Conservation (phyloP, 2,888 invertebrate species). For the Himalopsyche japonica region DNA sequence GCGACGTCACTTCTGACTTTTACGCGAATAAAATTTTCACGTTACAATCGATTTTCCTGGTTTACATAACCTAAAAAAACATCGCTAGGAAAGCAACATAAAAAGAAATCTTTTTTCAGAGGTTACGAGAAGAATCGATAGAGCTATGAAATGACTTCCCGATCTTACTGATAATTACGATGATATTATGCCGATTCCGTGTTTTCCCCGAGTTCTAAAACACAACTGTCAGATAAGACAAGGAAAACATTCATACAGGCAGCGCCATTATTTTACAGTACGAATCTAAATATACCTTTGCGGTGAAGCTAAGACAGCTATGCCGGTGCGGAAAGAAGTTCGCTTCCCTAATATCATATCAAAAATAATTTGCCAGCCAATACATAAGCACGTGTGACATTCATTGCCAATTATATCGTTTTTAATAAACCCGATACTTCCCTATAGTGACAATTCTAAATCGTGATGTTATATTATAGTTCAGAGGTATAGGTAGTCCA, state of each 20-base stretch:
- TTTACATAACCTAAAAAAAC: conserved; percentile 18
- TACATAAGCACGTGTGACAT: not conserved
- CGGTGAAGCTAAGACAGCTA: not conserved
- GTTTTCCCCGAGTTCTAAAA: not conserved
- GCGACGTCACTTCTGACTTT: not conserved
- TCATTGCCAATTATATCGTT: not conserved
- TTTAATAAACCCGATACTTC: no score
- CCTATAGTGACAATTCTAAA: no score
- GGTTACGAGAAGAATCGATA: no score
- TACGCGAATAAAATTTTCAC: conserved; percentile 5
- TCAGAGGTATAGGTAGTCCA: no score
- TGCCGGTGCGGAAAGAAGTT: not conserved
- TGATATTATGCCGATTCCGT: not conserved
- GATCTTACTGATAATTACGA: not conserved
- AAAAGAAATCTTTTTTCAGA: not conserved
- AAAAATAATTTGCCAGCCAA: not conserved
- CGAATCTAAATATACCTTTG: not conserved
- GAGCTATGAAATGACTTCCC: not conserved
- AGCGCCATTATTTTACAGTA: not conserved
- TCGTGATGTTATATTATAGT: no score
- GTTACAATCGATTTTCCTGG: conserved; percentile 5
- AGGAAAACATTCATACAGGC: not conserved
- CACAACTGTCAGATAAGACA: not conserved
- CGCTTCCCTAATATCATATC: not conserved
- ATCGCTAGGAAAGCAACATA: not conserved